Base-by-base conservation (phyloP, 2,888 invertebrate species). In the Macrosoma leucophasiata region DNA sequence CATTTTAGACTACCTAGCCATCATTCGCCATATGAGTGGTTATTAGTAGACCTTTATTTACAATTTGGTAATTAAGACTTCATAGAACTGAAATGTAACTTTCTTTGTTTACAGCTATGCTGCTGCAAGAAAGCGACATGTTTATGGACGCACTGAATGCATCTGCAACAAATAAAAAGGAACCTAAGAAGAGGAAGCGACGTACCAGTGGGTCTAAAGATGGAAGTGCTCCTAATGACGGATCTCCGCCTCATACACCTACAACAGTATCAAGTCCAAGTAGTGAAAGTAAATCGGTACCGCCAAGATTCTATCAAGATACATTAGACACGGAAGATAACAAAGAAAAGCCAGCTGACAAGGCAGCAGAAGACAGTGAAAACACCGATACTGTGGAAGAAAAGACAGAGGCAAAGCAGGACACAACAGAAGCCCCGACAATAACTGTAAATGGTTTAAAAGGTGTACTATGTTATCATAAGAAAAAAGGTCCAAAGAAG, bases 81-180 rank as follows among this genome's bases (percentile, higher is more conserved):
- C 10, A 7, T 24, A n/a, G n/a, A n/a, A n/a, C n/a, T n/a, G n/a
- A n/a, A n/a, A n/a, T n/a, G n/a, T n/a, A n/a, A 27, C 37, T 48
- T 55, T 50, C 44, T 54, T 60, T 78, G 79, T 62, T 77, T 87
- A 48, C 87, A 91, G 93, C 92, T 31, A 87, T 89, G 74, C 75
- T 91, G 48, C 74, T 97, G 27, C 91, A 94, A 63, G 97, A 97
- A 69, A 96, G 96, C 62, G 94, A 94, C 58, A 91, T 95, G 76
- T 97, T 97, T 66, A 96, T 96, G 91, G 96, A 96, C 70, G 96
- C 96, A 0, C 78, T 97, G 18, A 88, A 89, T 46, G 92, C 92
- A 3, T 92, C 92, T 2, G 90, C 90, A 1, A 91, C 93, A 4
- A 90, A 90, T 13, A 77, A 91, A 85, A 86, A 93, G 64, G 91